Evolutionary conservation across 2,113 vertebrate species (phyloP).

Genomic region (Calypte anna): DNA sequence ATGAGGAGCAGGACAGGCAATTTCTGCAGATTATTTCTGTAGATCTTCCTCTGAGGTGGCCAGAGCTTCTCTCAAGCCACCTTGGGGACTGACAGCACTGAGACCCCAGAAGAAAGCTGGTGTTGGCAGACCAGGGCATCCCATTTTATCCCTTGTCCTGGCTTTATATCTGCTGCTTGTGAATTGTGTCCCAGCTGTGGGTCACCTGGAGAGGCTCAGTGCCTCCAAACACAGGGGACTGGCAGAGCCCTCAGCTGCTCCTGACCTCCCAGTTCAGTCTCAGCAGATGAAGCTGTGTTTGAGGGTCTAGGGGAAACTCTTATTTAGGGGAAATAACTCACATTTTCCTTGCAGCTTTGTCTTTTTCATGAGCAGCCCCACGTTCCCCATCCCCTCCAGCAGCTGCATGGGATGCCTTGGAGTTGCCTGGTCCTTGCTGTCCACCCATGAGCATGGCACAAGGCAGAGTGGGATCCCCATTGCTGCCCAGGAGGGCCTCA

Average conservation of each 20-base stretch:
- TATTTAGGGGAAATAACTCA: not conserved
- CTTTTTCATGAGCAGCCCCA: not conserved
- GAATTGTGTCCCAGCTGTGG: not conserved
- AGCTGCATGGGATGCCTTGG: not conserved
- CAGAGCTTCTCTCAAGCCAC: not conserved
- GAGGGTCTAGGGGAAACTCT: not conserved
- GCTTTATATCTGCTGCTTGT: not conserved
- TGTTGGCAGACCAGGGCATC: not conserved
- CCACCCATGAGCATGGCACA: not conserved
- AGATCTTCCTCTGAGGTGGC: not conserved
- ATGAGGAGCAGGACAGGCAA: fast-evolving
- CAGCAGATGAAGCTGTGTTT: not conserved
- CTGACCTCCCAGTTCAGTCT: not conserved
- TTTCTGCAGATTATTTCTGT: not conserved
- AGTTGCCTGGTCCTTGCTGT: not conserved
- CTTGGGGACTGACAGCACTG: not conserved
- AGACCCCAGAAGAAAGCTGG: not conserved
- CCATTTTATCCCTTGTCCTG: not conserved
- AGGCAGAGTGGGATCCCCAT: not conserved
- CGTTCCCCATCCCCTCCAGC: not conserved
- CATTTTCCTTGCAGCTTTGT: not conserved
- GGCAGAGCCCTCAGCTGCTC: not conserved
- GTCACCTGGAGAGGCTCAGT: not conserved
- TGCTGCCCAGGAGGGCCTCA: not conserved
- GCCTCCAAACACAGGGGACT: not conserved